A percentile compares a stretch with the other conserved stretches of the same genome.
phyloP scores from a whole-genome alignment of 2,888 invertebrate genomes.

The Agrotis puta region DNA sequence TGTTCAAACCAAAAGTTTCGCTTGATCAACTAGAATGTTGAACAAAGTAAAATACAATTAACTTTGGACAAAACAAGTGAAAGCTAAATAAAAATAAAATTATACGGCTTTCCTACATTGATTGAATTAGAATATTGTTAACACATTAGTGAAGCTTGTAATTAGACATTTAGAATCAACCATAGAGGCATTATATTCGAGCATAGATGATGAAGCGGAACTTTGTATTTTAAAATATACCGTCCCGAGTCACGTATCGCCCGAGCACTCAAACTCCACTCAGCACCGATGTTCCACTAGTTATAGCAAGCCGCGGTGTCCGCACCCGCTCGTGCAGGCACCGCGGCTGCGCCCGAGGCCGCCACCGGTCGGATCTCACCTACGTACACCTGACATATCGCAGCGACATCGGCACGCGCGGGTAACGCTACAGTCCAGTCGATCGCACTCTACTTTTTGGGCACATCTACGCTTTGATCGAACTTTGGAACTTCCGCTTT shows the following conservation, averaged over 20 bases:
- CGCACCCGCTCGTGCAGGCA: slow-evolving; percentile 38
- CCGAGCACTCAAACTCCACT: slow-evolving; percentile 82
- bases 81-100: background rate
- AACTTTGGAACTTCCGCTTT: slow-evolving; percentile 51
- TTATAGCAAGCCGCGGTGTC: slow-evolving; percentile 57
- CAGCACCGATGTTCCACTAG: slow-evolving; percentile 74
- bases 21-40: slow-evolving; percentile 60
- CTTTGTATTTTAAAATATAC: slow-evolving; percentile 67
- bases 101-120: background rate
- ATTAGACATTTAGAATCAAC: slow-evolving; percentile 16
- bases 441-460: slow-evolving; percentile 43
- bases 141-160: slow-evolving; percentile 18
- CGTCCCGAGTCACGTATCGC: slow-evolving; percentile 80
- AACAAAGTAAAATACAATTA: slow-evolving; percentile 12
- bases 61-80: background rate
- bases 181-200: slow-evolving; percentile 15
- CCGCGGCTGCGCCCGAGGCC: slow-evolving; percentile 65
- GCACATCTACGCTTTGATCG: slow-evolving; percentile 53
- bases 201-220: slow-evolving; percentile 68
- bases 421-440: slow-evolving; percentile 31
- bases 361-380: slow-evolving; percentile 63
- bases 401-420: slow-evolving; percentile 49
- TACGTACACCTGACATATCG: slow-evolving; percentile 64
- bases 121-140: slow-evolving; percentile 1
- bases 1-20: slow-evolving; percentile 59